phyloP scores from a whole-genome alignment of 1,140 invertebrate species.

The Vollenhovia emeryi region DNA sequence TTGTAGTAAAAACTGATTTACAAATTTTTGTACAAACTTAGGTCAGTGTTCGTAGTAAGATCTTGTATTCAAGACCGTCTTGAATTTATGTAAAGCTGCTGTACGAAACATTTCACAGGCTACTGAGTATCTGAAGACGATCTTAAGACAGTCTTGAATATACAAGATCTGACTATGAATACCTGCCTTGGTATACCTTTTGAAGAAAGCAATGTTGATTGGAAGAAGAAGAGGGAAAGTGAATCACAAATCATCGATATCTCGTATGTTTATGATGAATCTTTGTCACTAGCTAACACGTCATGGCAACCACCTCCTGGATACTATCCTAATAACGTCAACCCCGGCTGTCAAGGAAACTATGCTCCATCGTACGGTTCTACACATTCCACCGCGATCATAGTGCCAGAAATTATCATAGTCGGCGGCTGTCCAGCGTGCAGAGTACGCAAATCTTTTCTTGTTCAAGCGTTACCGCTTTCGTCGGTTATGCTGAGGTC shows the following conservation, averaged over 20 bases:
- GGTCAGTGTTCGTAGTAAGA: no score
- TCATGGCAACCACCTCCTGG: slow-evolving; percentile 81
- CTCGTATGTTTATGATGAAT: background rate
- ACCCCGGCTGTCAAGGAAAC: slow-evolving; percentile 66
- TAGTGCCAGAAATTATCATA: slow-evolving; percentile 88
- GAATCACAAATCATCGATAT: background rate
- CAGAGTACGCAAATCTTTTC: slow-evolving; percentile 85
- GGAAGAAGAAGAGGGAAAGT: background rate
- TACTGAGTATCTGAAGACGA: no score
- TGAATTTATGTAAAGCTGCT: no score
- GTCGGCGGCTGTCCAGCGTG: slow-evolving; percentile 94
- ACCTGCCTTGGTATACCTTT: no score
- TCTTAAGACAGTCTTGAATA: no score
- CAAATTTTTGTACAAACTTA: no score
- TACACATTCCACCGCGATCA: slow-evolving; percentile 78
- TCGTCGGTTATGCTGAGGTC: background rate
- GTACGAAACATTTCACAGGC: no score
- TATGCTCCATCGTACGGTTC: slow-evolving; percentile 85
- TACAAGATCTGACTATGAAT: no score
- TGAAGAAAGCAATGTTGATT: background rate
- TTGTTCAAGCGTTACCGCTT: background rate
- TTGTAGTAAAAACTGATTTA: no score
- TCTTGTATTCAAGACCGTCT: no score
- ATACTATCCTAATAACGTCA: slow-evolving; percentile 78
- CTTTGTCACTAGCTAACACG: slow-evolving; percentile 62